Evolutionary conservation across 1,140 invertebrate genomes (phyloP), one percentile per base, ranked within the genome.

Genomic region (Telenomus remus): DNA sequence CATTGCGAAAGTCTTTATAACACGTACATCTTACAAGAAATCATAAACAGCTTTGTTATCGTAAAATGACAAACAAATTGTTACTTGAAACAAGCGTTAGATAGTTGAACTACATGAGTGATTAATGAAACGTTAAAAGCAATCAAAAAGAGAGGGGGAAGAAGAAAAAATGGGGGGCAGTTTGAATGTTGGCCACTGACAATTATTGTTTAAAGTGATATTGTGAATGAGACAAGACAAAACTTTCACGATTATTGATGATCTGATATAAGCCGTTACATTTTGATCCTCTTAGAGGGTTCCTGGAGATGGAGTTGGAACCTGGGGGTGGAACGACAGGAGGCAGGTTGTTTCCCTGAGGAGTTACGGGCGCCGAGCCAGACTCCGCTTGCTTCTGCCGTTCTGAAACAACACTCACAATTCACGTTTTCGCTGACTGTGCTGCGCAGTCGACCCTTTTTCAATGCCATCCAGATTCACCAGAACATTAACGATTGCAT

Each of bases 201-300:
- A 27, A 16, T 69, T 19, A 69, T 34, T 14, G 14, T 56, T 53
- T 39, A 61, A 9, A 59, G 27, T 70, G 77, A 46, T 46, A 61
- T 66, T 63, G 65, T 78, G 73, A 79, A 63, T 49, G 51, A 81
- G 78, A 79, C 69, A 79, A 74, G 74, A 70, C 76, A 73, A 75
- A 37, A 27, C 19, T 42, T 35, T 64, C 46, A 73, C 60, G 69
- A 72, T 59, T 65, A 65, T 64, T 76, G 44, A 63, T 74, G 70
- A 82, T 81, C 78, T 81, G 84, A 84, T 81, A 80, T 80, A 86
- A 87, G 84, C 84, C 87, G 89, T 91, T 92, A 92, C 93, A 94
- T 90, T 94, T 94, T 78, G 93, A 94, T 91, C 93, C 93, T 89
- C 93, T 90, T 66, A 94, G 90, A 77, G 93, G 92, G 87, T 93